phyloP scores from a whole-genome alignment of 1,140 invertebrate species.

The Bombus confusus region DNA sequence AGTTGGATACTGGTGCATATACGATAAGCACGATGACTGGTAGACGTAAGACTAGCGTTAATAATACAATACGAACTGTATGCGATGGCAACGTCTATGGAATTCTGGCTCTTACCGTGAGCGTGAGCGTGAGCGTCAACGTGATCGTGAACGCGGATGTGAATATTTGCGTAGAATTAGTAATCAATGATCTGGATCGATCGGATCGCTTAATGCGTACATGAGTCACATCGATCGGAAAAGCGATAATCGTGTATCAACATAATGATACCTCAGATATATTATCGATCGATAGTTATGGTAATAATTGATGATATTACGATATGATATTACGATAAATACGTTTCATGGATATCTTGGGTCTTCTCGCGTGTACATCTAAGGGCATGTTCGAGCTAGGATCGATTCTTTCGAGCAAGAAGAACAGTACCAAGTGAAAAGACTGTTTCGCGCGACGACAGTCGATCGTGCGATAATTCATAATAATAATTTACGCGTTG shows the following conservation, averaged over 20 bases:
- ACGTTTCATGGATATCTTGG: not conserved
- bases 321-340: not conserved
- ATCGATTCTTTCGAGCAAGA: not conserved
- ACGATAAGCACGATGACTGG: slow-evolving; percentile 70
- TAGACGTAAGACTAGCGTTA: slow-evolving; percentile 70
- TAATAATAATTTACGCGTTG: not conserved
- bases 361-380: not conserved
- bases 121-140: not conserved
- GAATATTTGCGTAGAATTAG: not conserved
- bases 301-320: not conserved
- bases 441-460: not conserved
- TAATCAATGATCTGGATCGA: not conserved
- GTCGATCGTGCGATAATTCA: not conserved
- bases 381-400: not conserved
- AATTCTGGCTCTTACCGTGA: not conserved
- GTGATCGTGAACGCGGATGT: not conserved
- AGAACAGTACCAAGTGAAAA: not conserved
- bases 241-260: too few species aligned
- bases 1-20: slow-evolving; percentile 46
- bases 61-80: slow-evolving; percentile 44
- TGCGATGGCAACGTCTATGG: slow-evolving; percentile 13
- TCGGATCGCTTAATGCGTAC: too few species aligned
- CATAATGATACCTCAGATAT: slow-evolving; percentile 26
- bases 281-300: slow-evolving; percentile 12
- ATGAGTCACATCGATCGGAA: too few species aligned